Conservation (phyloP, 2,797 vertebrate species). For the Eulemur rubriventer region DNA sequence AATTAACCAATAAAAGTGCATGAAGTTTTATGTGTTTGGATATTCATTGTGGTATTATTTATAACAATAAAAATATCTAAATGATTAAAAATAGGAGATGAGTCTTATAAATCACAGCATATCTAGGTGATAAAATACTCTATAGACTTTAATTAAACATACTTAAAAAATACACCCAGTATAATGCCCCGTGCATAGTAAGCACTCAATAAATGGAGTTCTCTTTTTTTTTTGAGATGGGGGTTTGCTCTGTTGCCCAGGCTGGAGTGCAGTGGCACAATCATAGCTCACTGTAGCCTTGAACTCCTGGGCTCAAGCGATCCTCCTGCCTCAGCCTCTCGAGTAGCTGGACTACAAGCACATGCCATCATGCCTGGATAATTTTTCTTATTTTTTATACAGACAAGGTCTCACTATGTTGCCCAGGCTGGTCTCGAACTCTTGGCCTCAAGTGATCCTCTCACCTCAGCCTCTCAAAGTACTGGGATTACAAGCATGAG, state of each 20-base stretch:
- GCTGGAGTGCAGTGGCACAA: not conserved
- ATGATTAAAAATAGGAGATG: conserved; percentile 35
- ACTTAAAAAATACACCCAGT: not conserved
- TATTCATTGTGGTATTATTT: conserved; percentile 44
- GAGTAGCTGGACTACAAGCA: not conserved
- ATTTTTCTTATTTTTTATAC: not conserved
- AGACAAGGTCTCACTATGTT: not conserved
- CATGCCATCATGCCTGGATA: not conserved
- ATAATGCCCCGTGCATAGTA: not conserved
- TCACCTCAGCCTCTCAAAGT: not conserved
- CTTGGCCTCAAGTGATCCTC: not conserved
- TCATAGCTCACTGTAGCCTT: not conserved
- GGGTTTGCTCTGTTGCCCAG: not conserved
- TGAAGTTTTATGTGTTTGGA: conserved; percentile 35
- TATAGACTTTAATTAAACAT: conserved; percentile 46
- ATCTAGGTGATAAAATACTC: conserved; percentile 37
- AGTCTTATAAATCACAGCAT: conserved; percentile 1
- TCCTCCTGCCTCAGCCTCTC: too few species aligned
- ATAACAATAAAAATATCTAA: conserved; percentile 40
- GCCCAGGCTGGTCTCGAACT: not conserved
- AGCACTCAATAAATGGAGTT: not conserved
- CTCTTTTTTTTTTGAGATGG: not conserved
- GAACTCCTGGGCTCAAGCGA: not conserved
- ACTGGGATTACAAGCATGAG: not conserved
- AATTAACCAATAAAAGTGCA: conserved; percentile 49